phyloP scores from a whole-genome alignment of 2,888 invertebrate genomes.

The Drosophila nigritarsus region DNA sequence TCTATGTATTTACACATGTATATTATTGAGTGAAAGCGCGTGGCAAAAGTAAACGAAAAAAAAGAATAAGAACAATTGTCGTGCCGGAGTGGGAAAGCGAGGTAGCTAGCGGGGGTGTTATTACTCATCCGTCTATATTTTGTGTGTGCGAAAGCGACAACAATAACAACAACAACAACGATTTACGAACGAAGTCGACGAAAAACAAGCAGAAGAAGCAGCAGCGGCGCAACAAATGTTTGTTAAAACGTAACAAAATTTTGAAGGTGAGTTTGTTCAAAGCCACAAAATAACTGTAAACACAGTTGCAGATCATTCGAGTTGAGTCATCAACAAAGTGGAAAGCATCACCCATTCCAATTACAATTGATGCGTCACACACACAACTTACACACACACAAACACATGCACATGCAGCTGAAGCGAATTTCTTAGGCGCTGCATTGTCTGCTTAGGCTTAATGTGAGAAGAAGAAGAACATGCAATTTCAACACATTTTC shows the following conservation, averaged over 20 bases:
- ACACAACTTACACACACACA: conserved; percentile 9
- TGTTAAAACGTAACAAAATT: conserved; percentile 54
- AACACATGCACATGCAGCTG: conserved; percentile 4
- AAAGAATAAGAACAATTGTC: conserved; percentile 9
- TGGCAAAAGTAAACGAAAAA: conserved; percentile 50
- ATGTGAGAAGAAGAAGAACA: neutral
- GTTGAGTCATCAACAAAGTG: conserved; percentile 44
- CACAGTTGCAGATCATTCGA: conserved; percentile 11
- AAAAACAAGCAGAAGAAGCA: conserved; percentile 27
- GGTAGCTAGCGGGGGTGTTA: conserved; percentile 22
- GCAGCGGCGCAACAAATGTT: conserved; percentile 72
- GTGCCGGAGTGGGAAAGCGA: neutral
- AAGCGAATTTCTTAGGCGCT: conserved; percentile 52
- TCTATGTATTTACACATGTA: conserved; percentile 33
- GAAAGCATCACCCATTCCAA: conserved; percentile 50
- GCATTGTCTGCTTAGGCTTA: conserved; percentile 39
- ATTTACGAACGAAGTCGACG: conserved; percentile 51
- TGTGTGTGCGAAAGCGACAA: conserved; percentile 49
- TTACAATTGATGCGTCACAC: conserved; percentile 50
- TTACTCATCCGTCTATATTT: conserved; percentile 74
- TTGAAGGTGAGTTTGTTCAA: conserved; percentile 53
- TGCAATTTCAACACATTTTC: conserved; percentile 32
- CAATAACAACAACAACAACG: conserved; percentile 29
- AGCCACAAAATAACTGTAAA: conserved; percentile 7
- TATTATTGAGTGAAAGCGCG: conserved; percentile 58